Percentiles rank a stretch among this genome's conserved stretches.
Evolutionary conservation across 1,140 invertebrate genomes (phyloP).

Genomic region (Dinothrombium tinctorium): DNA sequence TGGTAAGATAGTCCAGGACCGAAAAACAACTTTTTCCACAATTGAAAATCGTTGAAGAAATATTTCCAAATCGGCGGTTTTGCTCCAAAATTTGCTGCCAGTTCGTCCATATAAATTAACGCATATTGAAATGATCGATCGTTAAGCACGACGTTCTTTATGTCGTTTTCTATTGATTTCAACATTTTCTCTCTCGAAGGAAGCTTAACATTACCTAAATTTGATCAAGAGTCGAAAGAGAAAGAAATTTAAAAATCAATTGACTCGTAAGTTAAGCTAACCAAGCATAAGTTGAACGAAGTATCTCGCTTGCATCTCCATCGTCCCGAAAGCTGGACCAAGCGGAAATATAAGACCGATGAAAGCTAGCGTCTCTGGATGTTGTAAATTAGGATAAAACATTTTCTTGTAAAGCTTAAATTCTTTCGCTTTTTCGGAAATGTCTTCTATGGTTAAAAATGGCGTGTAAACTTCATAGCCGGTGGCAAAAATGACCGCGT

Average conservation of each 20-base stretch:
- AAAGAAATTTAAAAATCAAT: too few species aligned
- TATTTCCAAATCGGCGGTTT: conserved; percentile 20
- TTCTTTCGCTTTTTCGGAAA: conserved; percentile 19
- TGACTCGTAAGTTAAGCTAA: conserved; percentile 13
- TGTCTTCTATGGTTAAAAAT: conserved; percentile 18
- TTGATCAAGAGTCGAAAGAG: too few species aligned
- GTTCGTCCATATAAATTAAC: conserved; percentile 21
- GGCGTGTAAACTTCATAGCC: conserved; percentile 24
- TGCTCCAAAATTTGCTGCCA: conserved; percentile 20
- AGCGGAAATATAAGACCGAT: conserved; percentile 29
- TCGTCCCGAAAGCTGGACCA: conserved; percentile 26
- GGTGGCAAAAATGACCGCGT: conserved; percentile 22
- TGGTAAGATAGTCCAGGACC: conserved; percentile 22
- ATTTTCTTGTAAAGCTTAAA: conserved; percentile 26
- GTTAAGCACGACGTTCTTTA: too few species aligned
- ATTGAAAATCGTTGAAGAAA: conserved; percentile 18
- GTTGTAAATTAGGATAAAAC: conserved; percentile 21
- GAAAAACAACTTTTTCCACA: conserved; percentile 19
- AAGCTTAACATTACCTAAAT: too few species aligned
- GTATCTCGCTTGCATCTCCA: conserved; percentile 28
- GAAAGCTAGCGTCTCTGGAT: conserved; percentile 21
- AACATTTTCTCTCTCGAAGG: too few species aligned
- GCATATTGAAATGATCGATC: too few species aligned
- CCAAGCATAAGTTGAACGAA: conserved; percentile 14
- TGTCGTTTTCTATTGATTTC: too few species aligned